A percentile compares a stretch with the other conserved stretches of the same genome.
Evolutionary conservation across 2,797 vertebrate species (phyloP).

Genomic region (Trachops cirrhosus): DNA sequence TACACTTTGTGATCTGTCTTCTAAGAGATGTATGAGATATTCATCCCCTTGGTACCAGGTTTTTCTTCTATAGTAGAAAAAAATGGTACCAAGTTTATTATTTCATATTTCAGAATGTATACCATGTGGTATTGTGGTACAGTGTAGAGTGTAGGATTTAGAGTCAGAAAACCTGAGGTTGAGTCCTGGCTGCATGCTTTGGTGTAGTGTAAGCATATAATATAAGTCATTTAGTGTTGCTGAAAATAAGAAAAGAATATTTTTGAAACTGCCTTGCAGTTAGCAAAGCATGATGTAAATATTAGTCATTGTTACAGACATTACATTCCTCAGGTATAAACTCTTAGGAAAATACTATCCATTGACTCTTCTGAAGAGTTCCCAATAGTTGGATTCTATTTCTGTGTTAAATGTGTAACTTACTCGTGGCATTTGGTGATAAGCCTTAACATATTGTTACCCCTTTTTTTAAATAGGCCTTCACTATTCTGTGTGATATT

Average conservation of each 20-base stretch:
- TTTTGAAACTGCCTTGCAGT: conserved; percentile 8
- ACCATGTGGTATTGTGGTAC: background rate
- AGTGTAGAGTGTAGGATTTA: background rate
- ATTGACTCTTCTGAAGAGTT: conserved; percentile 27
- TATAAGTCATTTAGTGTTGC: background rate
- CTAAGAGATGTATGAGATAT: background rate
- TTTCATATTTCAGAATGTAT: conserved; percentile 28
- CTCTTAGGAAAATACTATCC: conserved; percentile 19
- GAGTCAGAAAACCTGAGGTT: background rate
- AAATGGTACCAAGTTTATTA: background rate
- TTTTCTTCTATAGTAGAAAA: background rate
- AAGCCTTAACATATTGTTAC: conserved; percentile 8
- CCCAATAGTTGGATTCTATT: conserved; percentile 32
- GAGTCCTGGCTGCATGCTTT: background rate
- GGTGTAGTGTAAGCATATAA: background rate
- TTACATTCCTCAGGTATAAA: background rate
- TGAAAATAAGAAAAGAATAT: background rate
- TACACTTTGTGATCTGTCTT: background rate
- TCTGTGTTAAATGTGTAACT: background rate
- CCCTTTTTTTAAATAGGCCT: conserved; percentile 86
- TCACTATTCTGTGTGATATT: conserved; percentile 98
- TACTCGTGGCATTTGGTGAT: background rate
- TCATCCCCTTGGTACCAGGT: background rate
- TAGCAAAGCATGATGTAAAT: background rate
- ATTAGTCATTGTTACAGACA: background rate